Evolutionary conservation across 2,888 invertebrate genomes (phyloP), one percentile per base, ranked within the genome.

Genomic region (Asteroscopus sphinx): DNA sequence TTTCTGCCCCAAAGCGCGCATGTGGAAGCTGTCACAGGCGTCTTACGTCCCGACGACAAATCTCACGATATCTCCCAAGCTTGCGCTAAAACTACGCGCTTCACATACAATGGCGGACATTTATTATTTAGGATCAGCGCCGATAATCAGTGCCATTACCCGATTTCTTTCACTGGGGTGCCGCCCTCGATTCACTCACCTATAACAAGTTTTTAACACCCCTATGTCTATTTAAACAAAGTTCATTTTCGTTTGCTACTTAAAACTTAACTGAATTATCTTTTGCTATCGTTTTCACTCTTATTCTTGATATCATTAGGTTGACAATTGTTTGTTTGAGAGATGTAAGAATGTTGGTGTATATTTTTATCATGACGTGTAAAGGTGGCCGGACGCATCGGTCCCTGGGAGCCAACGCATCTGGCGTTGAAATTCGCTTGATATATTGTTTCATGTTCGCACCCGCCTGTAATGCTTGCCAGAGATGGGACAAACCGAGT

Each of bases 61-160:
- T 77, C 73, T 69, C 72, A 71, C 79, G 73, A 52, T 69, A 72
- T 48, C 62, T 69, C 68, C 66, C 55, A 47, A 64, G 70, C 66
- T 53, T 35, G 65, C 75, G 53, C 62, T 72, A 59, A 36, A 56
- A 71, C 72, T 68, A 74, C 76, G 71, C 61, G 72, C 49, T 65
- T 72, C 74, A 66, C 76, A 59, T 77, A 82, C 77, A 80, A 77
- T 76, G 69, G 72, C 68, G 60, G 68, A 77, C 87, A 87, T 90
- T 86, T 86, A 89, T 90, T 89, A 90, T 88, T 89, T 82, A 88
- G 82, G 83, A 85, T 86, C 87, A 80, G 78, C 61, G 73, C 75
- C 84, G 87, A 88, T 90, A 85, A 90, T 89, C 86, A 82, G 74
- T 65, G 80, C 75, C 79, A 83, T 82, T 84, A 85, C 82, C 82